A percentile compares a stretch with the other conserved stretches of the same genome.
phyloP scores from a whole-genome alignment of 2,113 vertebrate species.

The Mustelus asterias region DNA sequence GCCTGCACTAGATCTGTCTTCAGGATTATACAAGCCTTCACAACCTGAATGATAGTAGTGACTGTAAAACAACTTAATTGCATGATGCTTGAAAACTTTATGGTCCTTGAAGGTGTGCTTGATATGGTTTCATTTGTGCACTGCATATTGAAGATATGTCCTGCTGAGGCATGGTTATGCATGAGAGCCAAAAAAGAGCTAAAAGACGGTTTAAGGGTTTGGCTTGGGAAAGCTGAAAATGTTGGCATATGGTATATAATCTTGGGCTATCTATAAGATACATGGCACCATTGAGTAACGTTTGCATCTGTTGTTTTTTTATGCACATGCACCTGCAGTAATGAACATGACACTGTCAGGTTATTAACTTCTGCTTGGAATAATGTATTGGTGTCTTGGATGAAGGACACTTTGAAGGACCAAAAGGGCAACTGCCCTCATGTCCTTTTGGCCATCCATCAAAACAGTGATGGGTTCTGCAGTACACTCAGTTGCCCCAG shows the following conservation, averaged over 20 bases:
- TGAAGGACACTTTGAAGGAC: neutral
- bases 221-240: neutral
- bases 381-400: neutral
- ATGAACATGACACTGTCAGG: neutral
- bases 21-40: neutral
- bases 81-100: no score
- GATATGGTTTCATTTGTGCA: neutral
- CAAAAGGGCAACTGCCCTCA: neutral
- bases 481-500: neutral
- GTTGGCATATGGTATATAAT: neutral
- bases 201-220: neutral
- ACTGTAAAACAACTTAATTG: neutral
- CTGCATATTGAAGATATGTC: neutral
- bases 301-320: neutral
- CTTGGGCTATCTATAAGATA: neutral
- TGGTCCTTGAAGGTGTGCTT: no score
- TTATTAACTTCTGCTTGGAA: neutral
- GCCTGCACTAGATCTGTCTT: neutral
- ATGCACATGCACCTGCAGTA: neutral
- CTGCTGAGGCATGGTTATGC: neutral
- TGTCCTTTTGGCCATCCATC: neutral
- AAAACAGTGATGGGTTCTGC: neutral
- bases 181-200: neutral
- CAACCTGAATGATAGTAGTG: neutral
- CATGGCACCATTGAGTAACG: neutral